Base-by-base conservation (phyloP, 2,888 invertebrate species). In the Acronicta psi region DNA sequence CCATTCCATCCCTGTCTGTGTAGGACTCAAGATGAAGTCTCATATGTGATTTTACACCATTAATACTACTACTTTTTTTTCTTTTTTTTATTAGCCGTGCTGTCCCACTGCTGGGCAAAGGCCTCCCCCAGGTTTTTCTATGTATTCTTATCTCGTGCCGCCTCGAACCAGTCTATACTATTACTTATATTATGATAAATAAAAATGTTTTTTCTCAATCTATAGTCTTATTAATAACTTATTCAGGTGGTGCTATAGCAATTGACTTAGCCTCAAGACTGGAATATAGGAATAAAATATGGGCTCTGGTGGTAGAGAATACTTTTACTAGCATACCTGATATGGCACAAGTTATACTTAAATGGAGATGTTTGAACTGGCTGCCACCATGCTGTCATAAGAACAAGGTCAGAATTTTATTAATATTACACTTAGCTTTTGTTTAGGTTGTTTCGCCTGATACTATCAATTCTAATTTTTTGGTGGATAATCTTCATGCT, bases 251-350 rank as follows among this genome's bases (percentile, higher is more conserved):
- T 37, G 99, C 98, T 14, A 97, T 99, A 52, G 98, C 98, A 1
- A 97, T 99, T 70, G 97, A 98, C 90, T 94, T 98, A 60, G 97
- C 97, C 2, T 96, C 97, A 17, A 96, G 96, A 79, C 94, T 96
- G 16, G 96, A 97, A 72, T 97, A 97, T 88, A 95, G 96, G 37
- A 96, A 96, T 76, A 96, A 96, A 92, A 95, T 99, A 64, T 97
- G 97, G 96, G 98, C 97, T 73, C 91, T 98, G 65, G 95, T 99
- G 71, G 95, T 99, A 16, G 99, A 99, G 90, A 99, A 99, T 88
- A 99, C 99, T 3, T 99, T 99, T 83, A 98, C 98, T 5, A 97
- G 97, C 86, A 97, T 99, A 88, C 98, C 98, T 31, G 98, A 98
- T 69, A 98, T 99, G 96, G 98, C 98, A 16, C 95, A 96, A 76